phyloP scores from a whole-genome alignment of 2,888 invertebrate species.

The Conchocele bisecta region DNA sequence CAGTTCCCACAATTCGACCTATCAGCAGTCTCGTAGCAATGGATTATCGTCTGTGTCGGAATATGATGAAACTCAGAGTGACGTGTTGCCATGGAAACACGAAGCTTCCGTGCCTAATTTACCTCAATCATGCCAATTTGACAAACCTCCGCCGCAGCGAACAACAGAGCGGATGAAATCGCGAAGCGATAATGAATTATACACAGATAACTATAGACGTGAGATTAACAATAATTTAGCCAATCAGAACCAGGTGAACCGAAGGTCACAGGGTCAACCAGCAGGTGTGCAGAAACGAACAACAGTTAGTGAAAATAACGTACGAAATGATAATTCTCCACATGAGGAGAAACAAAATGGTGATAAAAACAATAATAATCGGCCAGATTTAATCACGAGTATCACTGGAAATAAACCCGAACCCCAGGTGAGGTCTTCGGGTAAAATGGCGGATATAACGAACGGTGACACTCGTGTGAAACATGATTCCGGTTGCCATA shows the following conservation, averaged over 20 bases:
- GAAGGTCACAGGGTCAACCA: constrained; percentile 37
- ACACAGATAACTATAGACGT: background rate
- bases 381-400: constrained; percentile 27
- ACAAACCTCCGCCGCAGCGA: background rate
- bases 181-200: constrained; percentile 1
- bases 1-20: no score
- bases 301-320: constrained; percentile 9
- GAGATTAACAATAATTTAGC: constrained; percentile 22
- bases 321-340: background rate
- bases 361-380: constrained; percentile 9
- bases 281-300: constrained; percentile 37
- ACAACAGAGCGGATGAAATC: constrained; percentile 5
- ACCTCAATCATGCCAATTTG: background rate
- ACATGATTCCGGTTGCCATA: constrained; percentile 47
- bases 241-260: constrained; percentile 1
- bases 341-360: constrained; percentile 1
- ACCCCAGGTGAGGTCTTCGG: background rate
- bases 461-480: constrained; percentile 8
- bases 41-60: constrained; percentile 9
- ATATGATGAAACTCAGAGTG: constrained; percentile 24
- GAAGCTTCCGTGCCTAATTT: background rate
- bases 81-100: background rate
- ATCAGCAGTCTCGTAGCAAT: constrained; percentile 24
- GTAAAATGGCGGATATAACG: background rate
- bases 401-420: constrained; percentile 1